phyloP scores from a whole-genome alignment of 2,113 vertebrate species.

The Elephantulus edwardii region DNA sequence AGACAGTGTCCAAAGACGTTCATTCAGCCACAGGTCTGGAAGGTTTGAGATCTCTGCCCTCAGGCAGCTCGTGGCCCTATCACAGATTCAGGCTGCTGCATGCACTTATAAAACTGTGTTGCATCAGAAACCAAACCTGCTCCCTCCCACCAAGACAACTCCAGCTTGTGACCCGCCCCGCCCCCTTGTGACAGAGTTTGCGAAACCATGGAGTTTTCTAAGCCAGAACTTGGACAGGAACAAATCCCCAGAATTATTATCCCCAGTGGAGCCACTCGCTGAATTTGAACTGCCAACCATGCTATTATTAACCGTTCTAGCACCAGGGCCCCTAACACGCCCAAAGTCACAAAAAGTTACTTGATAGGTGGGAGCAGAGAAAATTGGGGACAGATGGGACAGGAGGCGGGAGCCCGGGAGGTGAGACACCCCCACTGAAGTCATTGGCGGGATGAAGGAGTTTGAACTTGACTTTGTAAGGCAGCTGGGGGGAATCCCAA shows the following conservation, averaged over 20 bases:
- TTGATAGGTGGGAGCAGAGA: not conserved
- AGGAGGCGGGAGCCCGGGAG: not conserved
- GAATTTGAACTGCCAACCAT: not conserved
- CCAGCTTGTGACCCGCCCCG: too few relatives aligned
- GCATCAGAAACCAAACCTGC: not conserved
- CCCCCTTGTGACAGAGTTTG: too few relatives aligned
- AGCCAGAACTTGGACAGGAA: too few relatives aligned
- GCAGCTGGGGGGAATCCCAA: not conserved
- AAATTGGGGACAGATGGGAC: too few relatives aligned
- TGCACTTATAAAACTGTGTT: not conserved
- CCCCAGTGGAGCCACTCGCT: not conserved
- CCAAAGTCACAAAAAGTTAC: not conserved
- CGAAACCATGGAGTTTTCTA: too few relatives aligned
- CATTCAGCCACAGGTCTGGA: not conserved
- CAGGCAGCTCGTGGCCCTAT: not conserved
- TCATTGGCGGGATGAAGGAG: not conserved
- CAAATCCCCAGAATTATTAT: too few relatives aligned
- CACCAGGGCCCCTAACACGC: not conserved
- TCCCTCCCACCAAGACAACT: too few relatives aligned
- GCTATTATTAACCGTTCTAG: not conserved
- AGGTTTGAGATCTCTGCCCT: not conserved
- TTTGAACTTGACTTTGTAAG: not conserved
- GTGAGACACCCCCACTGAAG: not conserved
- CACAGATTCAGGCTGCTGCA: not conserved
- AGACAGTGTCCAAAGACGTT: too few relatives aligned